phyloP scores from a whole-genome alignment of 2,113 vertebrate species.

The Nematolebias whitei region DNA sequence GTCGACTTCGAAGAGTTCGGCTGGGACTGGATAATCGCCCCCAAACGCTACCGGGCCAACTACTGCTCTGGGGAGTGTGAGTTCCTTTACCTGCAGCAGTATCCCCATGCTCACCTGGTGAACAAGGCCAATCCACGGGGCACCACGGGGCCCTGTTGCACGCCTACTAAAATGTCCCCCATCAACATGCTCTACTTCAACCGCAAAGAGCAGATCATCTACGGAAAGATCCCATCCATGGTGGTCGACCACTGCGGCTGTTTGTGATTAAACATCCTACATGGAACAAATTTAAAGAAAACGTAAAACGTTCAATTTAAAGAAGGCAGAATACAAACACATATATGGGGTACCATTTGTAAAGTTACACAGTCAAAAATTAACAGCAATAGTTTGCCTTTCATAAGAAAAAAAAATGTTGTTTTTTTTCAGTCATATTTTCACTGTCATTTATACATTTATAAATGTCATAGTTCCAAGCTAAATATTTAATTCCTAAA shows the following conservation, averaged over 20 bases:
- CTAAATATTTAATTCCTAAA: too few species aligned
- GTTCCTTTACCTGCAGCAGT: conserved; percentile 98
- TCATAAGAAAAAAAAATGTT: too few species aligned
- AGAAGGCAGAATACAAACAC: too few species aligned
- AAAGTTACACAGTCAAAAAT: too few species aligned
- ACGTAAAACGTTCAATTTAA: too few species aligned
- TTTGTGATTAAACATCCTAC: conserved; percentile 79
- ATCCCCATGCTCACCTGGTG: conserved; percentile 96
- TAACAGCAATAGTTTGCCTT: too few species aligned
- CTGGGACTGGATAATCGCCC: conserved; percentile 99
- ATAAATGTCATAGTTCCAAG: too few species aligned
- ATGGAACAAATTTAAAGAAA: too few species aligned
- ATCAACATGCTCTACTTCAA: conserved; percentile 99
- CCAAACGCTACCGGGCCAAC: conserved; percentile 98
- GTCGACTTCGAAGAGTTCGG: conserved; percentile 99
- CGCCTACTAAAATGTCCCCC: conserved; percentile 98
- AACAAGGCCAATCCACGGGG: conserved; percentile 95
- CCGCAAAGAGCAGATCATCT: conserved; percentile 96
- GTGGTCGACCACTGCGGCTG: conserved; percentile 98
- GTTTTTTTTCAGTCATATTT: too few species aligned
- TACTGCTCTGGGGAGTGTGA: conserved; percentile 99
- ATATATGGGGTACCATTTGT: too few species aligned
- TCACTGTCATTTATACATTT: too few species aligned
- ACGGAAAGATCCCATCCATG: conserved; percentile 98
- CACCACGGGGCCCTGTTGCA: conserved; percentile 95